Evolutionary conservation across 2,113 vertebrate genomes (phyloP).

Genomic region (Passer montanus): DNA sequence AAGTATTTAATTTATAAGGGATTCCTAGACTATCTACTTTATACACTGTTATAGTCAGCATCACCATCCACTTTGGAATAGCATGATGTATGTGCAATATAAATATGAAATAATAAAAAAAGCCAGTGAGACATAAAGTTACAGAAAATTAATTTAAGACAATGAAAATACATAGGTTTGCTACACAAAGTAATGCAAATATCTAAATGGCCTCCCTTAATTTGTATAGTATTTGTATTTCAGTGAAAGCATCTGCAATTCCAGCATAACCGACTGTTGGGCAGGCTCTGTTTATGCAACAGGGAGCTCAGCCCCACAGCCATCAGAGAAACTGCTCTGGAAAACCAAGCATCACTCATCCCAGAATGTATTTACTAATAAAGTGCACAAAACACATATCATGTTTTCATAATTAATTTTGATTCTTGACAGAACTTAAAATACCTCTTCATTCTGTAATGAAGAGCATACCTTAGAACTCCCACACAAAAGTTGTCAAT

Average conservation of each 20-base stretch:
- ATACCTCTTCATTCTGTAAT: background rate
- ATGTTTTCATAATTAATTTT: background rate
- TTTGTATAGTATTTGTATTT: background rate
- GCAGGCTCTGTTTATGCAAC: background rate
- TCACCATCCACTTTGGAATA: background rate
- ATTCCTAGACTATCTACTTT: background rate
- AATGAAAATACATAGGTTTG: background rate
- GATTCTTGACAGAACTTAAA: background rate
- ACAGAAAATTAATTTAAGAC: background rate
- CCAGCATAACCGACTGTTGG: accelerated
- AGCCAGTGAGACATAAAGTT: background rate
- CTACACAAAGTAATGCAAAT: background rate
- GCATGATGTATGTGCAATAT: background rate
- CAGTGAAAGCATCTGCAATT: background rate
- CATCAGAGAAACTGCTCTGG: background rate
- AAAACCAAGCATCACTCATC: background rate
- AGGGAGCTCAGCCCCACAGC: background rate
- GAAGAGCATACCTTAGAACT: background rate
- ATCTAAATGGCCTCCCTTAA: background rate
- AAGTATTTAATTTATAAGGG: background rate
- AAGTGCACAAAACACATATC: background rate
- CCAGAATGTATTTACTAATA: background rate
- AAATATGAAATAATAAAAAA: background rate
- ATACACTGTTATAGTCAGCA: background rate
- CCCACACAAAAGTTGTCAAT: accelerated